Evolutionary conservation across 2,888 invertebrate species (phyloP), one percentile per base, ranked within the genome.

Genomic region (Nemapogon koenigi): DNA sequence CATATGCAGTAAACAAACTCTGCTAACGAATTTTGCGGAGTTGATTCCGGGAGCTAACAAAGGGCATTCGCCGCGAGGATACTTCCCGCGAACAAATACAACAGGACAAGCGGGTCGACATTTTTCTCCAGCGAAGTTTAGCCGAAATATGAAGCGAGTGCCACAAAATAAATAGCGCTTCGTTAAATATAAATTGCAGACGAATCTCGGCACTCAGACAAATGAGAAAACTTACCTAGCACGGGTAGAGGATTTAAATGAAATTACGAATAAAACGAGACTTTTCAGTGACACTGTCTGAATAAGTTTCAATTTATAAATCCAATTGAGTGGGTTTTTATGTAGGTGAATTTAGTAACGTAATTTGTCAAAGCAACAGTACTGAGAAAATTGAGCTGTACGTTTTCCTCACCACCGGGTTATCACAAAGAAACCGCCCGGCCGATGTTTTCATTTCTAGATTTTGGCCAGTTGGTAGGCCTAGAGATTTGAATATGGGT

Each of bases 151-250:
- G 45, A 48, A 44, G 43, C 38, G 40, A 40, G 43, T 41, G 47
- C 37, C 43, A 22, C 41, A 37, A 43, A 46, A 48, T 44, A 44
- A 43, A 45, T 45, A 45, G 40, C 45, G 40, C 43, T 41, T 46
- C 44, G 41, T 46, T 46, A 47, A 46, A 49, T 45, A 49, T 46
- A 46, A 47, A 49, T 50, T 45, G 43, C 42, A 36, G 38, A 37
- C 36, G 41, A 45, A 46, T 43, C 43, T 42, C 42, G 40, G 39
- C 43, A 41, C 43, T 44, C 40, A 45, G 45, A 47, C 42, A 45
- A 49, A 50, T 49, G 48, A 45, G 43, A 43, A 43, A 45, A 48
- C 45, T 45, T 40, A 38, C 43, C 43, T 41, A 46, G 36, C 42
- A 39, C 42, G 31, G 42, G 30, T 43, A 41, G 37, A 42, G 37